A percentile compares a stretch with the other conserved stretches of the same genome.
These are phyloP conservation scores for Aldrovandia affinis DNA, from an alignment of 2,797 vertebrate species.

Conservation along the genomic window DNA sequence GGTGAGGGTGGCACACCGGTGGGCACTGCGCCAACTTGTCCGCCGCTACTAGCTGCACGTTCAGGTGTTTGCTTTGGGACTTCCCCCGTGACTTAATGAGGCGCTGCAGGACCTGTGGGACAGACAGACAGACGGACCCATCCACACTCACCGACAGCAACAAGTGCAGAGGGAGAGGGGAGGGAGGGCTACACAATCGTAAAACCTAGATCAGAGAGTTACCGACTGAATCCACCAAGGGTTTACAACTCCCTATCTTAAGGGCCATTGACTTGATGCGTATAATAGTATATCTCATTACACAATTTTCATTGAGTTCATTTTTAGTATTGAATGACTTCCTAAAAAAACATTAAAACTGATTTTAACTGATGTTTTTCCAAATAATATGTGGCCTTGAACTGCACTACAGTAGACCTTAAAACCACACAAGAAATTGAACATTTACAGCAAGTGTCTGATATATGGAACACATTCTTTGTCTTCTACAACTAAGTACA, in stretches of 20 bases:
- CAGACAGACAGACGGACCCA: constrained; percentile 25
- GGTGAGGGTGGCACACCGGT: constrained; percentile 78
- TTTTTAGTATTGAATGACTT: neutral
- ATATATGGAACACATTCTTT: too few species aligned
- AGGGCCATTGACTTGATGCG: neutral
- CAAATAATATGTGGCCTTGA: neutral
- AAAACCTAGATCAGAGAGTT: neutral
- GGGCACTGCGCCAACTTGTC: constrained; percentile 97
- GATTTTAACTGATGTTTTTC: neutral
- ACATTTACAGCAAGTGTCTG: too few species aligned
- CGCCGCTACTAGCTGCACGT: constrained; percentile 95
- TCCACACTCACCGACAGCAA: neutral
- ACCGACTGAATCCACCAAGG: too few species aligned
- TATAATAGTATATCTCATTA: neutral
- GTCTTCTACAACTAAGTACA: neutral
- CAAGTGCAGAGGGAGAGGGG: neutral
- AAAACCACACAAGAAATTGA: neutral
- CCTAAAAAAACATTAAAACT: too few species aligned
- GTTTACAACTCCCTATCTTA: too few species aligned
- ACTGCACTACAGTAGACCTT: neutral
- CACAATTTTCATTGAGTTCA: neutral
- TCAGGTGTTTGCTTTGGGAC: constrained; percentile 97
- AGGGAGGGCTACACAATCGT: neutral
- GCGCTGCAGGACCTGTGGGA: constrained; percentile 88
- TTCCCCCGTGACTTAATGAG: constrained; percentile 97